A percentile compares a stretch with the other conserved stretches of the same genome.
Conservation (phyloP, 1,140 invertebrate genomes). For the Galendromus occidentalis region DNA sequence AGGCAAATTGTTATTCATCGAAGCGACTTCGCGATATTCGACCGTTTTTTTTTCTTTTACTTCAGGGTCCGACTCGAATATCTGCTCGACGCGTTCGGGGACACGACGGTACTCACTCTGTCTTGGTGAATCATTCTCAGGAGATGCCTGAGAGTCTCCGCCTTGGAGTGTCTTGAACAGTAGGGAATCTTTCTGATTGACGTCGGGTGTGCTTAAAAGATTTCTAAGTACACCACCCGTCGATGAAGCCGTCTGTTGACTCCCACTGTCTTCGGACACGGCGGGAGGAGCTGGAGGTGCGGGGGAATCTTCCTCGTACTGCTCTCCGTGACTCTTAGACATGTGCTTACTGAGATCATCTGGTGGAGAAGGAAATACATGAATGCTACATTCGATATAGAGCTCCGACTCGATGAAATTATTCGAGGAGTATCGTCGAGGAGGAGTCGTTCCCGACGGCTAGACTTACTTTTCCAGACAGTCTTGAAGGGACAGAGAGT, state of each 20-base stretch:
- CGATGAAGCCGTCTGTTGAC: background rate
- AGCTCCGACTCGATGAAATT: too few species aligned
- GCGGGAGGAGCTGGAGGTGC: too few species aligned
- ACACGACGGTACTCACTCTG: background rate
- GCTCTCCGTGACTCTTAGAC: constrained; percentile 24
- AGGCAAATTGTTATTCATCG: background rate
- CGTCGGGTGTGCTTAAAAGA: constrained; percentile 3
- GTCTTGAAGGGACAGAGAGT: constrained; percentile 26
- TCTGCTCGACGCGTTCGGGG: background rate
- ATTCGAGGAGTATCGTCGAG: too few species aligned
- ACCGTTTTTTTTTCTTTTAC: too few species aligned
- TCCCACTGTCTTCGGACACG: too few species aligned
- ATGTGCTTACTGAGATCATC: constrained; percentile 27
- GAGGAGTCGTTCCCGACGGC: too few species aligned
- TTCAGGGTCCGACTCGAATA: background rate
- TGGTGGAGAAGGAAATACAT: background rate
- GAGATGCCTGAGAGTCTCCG: background rate
- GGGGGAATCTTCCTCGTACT: background rate
- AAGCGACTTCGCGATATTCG: too few species aligned
- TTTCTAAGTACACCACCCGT: constrained; percentile 5
- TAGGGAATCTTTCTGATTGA: constrained; percentile 4
- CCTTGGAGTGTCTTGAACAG: constrained; percentile 5
- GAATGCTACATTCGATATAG: too few species aligned
- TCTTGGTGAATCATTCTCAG: background rate
- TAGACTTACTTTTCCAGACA: constrained; percentile 25